A percentile compares a stretch with the other conserved stretches of the same genome.
Evolutionary conservation across 1,140 invertebrate species (phyloP).

Genomic region (Armadillidium nasatum): DNA sequence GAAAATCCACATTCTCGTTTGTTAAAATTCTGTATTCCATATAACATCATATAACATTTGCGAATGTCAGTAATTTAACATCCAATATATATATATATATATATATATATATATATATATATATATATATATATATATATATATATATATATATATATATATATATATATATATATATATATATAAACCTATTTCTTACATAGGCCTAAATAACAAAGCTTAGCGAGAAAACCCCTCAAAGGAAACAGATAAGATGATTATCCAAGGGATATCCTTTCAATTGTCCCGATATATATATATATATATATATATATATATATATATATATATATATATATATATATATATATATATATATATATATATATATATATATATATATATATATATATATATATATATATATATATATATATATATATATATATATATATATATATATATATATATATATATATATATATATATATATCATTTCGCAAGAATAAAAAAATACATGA

Average conservation of each 20-base stretch:
- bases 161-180: constrained; percentile 13
- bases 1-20: too few species aligned
- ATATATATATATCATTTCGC: too few species aligned
- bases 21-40: too few species aligned
- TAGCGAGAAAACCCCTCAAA: too few species aligned
- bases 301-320: constrained; percentile 15
- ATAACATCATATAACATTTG: too few species aligned
- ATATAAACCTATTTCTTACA: not conserved
- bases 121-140: constrained; percentile 13
- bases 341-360: constrained; percentile 15
- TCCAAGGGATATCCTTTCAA: too few species aligned
- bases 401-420: constrained; percentile 17
- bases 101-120: constrained; percentile 18
- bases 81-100: constrained; percentile 22
- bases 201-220: too few species aligned
- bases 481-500: too few species aligned
- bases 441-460: too few species aligned
- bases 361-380: constrained; percentile 11
- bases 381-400: constrained; percentile 15
- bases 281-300: not conserved
- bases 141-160: constrained; percentile 13
- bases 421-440: not conserved
- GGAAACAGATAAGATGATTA: too few species aligned
- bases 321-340: constrained; percentile 13
- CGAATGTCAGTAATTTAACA: too few species aligned